phyloP scores from a whole-genome alignment of 2,888 invertebrate genomes.

The Altica lythri region DNA sequence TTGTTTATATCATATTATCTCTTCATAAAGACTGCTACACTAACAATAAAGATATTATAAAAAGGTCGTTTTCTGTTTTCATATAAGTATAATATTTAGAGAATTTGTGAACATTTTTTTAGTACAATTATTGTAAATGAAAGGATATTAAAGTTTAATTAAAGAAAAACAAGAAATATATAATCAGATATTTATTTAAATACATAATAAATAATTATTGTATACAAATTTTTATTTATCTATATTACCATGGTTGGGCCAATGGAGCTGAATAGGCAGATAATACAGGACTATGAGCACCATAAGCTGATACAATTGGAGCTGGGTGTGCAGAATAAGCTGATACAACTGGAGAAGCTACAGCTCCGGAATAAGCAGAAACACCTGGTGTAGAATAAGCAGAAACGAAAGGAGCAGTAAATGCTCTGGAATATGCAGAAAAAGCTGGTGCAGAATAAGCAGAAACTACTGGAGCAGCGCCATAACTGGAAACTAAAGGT shows the following conservation, averaged over 20 bases:
- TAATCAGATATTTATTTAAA: neutral
- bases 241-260: neutral
- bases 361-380: slow-evolving; percentile 50
- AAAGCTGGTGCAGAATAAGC: too few species aligned
- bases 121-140: too few species aligned
- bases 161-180: too few species aligned
- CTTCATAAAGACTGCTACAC: too few species aligned
- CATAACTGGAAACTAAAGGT: slow-evolving; percentile 55
- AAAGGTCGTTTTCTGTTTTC: too few species aligned
- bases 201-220: neutral
- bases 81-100: too few species aligned
- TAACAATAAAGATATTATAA: too few species aligned
- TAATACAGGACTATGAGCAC: slow-evolving; percentile 57
- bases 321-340: slow-evolving; percentile 58
- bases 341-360: slow-evolving; percentile 51
- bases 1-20: too few species aligned
- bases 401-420: slow-evolving; percentile 39
- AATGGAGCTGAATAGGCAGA: slow-evolving; percentile 48
- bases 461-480: slow-evolving; percentile 34
- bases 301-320: slow-evolving; percentile 55
- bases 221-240: too few species aligned
- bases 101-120: too few species aligned
- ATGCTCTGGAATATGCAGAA: slow-evolving; percentile 27
- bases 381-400: slow-evolving; percentile 57
- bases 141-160: neutral